These are phyloP conservation scores for Murina feae DNA, from an alignment of 2,113 vertebrate species.

Conservation along the genomic window DNA sequence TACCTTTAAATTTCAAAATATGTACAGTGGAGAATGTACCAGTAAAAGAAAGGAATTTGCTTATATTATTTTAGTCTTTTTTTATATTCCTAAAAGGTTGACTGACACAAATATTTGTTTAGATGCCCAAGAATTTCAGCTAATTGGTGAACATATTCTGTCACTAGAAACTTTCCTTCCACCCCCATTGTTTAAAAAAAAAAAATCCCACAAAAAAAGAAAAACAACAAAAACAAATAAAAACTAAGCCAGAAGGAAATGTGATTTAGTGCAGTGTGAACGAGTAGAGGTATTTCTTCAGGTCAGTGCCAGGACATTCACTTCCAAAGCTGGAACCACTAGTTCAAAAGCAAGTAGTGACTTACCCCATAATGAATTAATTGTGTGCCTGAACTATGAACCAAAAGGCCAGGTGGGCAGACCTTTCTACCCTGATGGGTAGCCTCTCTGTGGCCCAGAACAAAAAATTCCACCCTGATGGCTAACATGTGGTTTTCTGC, in stretches of 20 bases:
- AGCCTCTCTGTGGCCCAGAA: constrained; percentile 85
- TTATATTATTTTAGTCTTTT: neutral
- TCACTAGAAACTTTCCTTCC: neutral
- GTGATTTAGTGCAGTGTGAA: constrained; percentile 77
- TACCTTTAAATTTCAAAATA: constrained; percentile 12
- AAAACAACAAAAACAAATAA: neutral
- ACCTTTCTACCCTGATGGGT: constrained; percentile 86
- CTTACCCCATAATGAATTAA: constrained; percentile 88
- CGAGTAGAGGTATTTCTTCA: constrained; percentile 82
- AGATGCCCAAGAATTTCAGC: neutral
- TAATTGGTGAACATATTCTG: constrained; percentile 4
- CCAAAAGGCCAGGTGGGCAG: constrained; percentile 85
- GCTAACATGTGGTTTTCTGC: constrained; percentile 84
- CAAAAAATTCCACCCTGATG: constrained; percentile 83
- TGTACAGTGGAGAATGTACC: neutral
- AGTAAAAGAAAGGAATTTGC: neutral
- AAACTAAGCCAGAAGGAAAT: constrained; percentile 75
- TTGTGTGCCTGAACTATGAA: constrained; percentile 89
- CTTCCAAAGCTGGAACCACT: constrained; percentile 76
- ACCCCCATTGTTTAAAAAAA: neutral
- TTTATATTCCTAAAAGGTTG: neutral
- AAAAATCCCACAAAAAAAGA: neutral
- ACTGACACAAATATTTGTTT: neutral
- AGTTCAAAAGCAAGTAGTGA: constrained; percentile 83
- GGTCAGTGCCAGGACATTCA: constrained; percentile 86